Conservation (phyloP, 2,113 vertebrate genomes). For the Carlito syrichta region DNA sequence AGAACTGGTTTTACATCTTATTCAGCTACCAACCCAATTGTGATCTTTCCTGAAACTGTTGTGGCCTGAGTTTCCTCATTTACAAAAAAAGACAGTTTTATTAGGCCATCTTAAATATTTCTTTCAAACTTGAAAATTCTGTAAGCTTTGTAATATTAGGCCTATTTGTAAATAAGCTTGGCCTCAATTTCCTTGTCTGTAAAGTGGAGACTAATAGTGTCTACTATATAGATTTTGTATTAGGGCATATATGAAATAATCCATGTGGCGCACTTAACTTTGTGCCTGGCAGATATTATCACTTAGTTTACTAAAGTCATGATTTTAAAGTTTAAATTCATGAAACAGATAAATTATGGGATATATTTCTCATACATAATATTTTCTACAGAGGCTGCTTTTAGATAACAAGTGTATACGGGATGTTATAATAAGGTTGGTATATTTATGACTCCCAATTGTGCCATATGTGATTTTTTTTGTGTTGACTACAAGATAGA, state of each 20-base stretch:
- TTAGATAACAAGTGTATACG: not conserved
- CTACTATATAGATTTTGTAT: not conserved
- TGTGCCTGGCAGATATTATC: not conserved
- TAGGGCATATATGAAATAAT: not conserved
- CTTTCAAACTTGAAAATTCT: not conserved
- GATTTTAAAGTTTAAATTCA: not conserved
- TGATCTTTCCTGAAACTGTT: not conserved
- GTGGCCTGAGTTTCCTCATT: not conserved
- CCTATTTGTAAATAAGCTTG: not conserved
- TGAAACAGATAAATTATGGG: not conserved
- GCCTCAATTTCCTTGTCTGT: not conserved
- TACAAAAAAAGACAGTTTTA: not conserved
- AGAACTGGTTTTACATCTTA: not conserved
- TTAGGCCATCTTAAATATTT: not conserved
- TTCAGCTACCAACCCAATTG: not conserved
- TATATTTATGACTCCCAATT: not conserved
- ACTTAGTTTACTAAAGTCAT: not conserved
- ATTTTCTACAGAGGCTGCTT: not conserved
- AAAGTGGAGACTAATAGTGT: not conserved
- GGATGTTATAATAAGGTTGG: not conserved
- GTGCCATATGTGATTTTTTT: not conserved
- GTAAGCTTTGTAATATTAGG: not conserved
- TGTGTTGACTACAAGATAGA: not conserved
- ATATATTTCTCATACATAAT: not conserved
- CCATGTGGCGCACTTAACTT: not conserved